Percentiles rank a stretch among this genome's conserved stretches.
Conservation (phyloP, 2,888 invertebrate genomes). For the Crocallis elinguaria region DNA sequence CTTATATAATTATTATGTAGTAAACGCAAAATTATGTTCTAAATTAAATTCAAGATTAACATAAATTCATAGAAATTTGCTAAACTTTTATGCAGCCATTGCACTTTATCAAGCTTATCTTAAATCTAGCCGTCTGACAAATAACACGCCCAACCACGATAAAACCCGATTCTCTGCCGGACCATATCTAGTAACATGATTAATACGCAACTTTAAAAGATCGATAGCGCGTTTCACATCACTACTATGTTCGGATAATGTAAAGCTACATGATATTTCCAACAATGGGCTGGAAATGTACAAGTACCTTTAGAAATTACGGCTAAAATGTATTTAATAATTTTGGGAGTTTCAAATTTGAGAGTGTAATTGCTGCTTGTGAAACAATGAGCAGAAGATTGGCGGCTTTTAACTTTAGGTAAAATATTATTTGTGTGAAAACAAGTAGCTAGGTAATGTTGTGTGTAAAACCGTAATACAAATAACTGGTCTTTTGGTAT, state of each 20-base stretch:
- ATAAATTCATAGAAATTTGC: too few relatives aligned
- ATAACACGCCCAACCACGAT: slow-evolving; percentile 28
- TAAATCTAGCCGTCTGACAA: slow-evolving; percentile 24
- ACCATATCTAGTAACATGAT: slow-evolving; percentile 26
- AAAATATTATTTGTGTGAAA: too few relatives aligned
- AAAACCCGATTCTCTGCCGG: slow-evolving; percentile 19
- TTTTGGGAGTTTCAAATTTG: slow-evolving; percentile 13
- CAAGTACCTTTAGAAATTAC: slow-evolving; percentile 25
- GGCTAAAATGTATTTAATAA: slow-evolving; percentile 20
- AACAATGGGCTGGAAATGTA: slow-evolving; percentile 23
- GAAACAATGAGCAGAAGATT: slow-evolving; percentile 16
- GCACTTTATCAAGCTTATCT: slow-evolving; percentile 23
- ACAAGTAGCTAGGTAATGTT: too few relatives aligned
- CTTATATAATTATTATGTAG: too few relatives aligned
- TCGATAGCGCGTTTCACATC: slow-evolving; percentile 40
- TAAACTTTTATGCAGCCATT: background rate
- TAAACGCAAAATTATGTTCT: too few relatives aligned
- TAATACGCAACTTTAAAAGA: slow-evolving; percentile 35
- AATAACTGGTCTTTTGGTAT: too few relatives aligned
- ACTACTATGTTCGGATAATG: slow-evolving; percentile 42
- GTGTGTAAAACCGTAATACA: too few relatives aligned
- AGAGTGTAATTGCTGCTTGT: slow-evolving; percentile 20
- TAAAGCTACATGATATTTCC: slow-evolving; percentile 27
- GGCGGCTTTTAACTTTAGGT: background rate
- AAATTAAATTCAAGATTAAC: too few relatives aligned